These are phyloP conservation scores for Palaemon carinicauda DNA, from an alignment of 1,140 invertebrate genomes.

Conservation along the genomic window DNA sequence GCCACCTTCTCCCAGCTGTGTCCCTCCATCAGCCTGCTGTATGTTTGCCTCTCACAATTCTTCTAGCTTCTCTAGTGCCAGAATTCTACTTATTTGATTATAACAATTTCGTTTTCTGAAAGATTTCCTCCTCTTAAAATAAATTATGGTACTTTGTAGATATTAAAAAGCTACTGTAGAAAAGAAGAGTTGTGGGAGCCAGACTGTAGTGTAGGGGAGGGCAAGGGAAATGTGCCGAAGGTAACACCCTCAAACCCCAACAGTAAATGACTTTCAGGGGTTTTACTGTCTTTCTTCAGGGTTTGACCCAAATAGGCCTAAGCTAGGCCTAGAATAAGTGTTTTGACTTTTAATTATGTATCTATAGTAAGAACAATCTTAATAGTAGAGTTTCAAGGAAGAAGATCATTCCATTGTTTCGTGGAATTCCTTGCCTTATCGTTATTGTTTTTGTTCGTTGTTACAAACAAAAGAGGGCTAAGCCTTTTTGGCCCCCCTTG, in stretches of 20 bases:
- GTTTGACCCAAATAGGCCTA: slow-evolving; percentile 11
- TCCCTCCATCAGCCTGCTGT: slow-evolving; percentile 48
- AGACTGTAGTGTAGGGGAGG: slow-evolving; percentile 40
- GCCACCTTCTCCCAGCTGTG: slow-evolving; percentile 43
- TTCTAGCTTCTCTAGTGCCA: neutral
- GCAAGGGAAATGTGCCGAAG: slow-evolving; percentile 38
- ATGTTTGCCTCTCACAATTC: slow-evolving; percentile 33
- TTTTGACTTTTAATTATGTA: neutral
- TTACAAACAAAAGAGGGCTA: slow-evolving; percentile 21
- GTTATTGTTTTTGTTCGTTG: neutral
- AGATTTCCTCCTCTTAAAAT: neutral
- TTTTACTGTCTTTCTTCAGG: too few species aligned
- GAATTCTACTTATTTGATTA: neutral
- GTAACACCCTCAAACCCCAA: slow-evolving; percentile 11
- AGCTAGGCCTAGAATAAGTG: neutral
- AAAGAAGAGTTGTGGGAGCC: slow-evolving; percentile 24
- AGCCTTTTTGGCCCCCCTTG: slow-evolving; percentile 13
- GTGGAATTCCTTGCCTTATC: neutral
- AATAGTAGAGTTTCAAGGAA: too few species aligned
- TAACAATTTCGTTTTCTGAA: too few species aligned
- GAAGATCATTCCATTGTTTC: neutral
- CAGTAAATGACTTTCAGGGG: slow-evolving; percentile 24
- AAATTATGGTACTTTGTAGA: neutral
- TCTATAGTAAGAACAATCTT: too few species aligned
- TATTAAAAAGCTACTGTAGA: neutral